Conservation (phyloP, 2,888 invertebrate species). For the Aquatica leii region DNA sequence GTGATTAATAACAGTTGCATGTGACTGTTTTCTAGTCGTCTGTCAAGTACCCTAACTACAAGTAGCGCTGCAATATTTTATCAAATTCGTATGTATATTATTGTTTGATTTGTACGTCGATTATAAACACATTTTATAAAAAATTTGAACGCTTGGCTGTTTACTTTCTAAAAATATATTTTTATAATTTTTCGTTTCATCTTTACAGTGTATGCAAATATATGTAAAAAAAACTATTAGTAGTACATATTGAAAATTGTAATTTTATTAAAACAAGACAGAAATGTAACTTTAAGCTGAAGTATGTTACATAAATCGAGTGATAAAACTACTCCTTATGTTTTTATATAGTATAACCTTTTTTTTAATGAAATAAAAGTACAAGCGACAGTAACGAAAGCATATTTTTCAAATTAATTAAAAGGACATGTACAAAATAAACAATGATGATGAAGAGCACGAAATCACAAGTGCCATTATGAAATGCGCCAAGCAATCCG, state of each 20-base stretch:
- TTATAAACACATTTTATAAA: conserved; percentile 6
- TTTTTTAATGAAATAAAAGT: too few relatives aligned
- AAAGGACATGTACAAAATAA: too few relatives aligned
- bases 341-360: too few relatives aligned
- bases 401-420: too few relatives aligned
- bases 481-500: too few relatives aligned
- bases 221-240: neutral
- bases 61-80: neutral
- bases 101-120: neutral
- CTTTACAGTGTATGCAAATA: neutral
- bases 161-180: neutral
- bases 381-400: too few relatives aligned
- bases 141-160: neutral
- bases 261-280: conserved; percentile 8
- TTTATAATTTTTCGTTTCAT: neutral
- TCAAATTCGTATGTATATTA: neutral
- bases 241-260: conserved; percentile 3
- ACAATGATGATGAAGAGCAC: too few relatives aligned
- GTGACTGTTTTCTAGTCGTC: conserved; percentile 8
- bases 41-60: neutral
- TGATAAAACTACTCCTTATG: too few relatives aligned
- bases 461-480: too few relatives aligned
- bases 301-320: neutral
- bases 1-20: neutral
- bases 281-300: neutral